These are phyloP conservation scores for Cepphus grylle DNA, from an alignment of 2,113 vertebrate genomes.

Conservation along the genomic window DNA sequence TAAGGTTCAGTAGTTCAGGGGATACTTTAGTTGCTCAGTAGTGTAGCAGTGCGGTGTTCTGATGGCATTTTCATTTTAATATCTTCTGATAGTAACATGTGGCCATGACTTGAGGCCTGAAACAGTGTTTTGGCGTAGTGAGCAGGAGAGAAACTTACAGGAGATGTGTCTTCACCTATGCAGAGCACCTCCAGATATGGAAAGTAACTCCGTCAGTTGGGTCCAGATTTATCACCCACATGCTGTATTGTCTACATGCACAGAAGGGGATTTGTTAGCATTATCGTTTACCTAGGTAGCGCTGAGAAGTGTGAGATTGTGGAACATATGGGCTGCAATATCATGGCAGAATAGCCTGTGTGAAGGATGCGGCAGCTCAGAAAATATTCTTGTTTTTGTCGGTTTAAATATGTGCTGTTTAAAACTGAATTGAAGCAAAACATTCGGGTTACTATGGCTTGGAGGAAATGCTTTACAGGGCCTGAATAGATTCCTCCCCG, in stretches of 20 bases:
- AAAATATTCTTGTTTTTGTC: conserved; percentile 32
- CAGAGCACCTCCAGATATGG: background rate
- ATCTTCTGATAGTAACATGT: background rate
- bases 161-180: background rate
- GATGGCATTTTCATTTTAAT: background rate
- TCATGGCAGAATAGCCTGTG: background rate
- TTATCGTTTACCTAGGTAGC: background rate
- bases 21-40: background rate
- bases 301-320: conserved; percentile 42
- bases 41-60: background rate
- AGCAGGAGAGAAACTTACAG: background rate
- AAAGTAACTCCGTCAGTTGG: background rate
- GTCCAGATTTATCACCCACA: background rate
- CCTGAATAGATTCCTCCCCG: background rate
- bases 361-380: conserved; percentile 18
- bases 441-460: background rate
- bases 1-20: background rate
- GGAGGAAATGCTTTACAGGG: background rate
- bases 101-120: background rate
- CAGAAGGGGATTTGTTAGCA: conserved; percentile 39
- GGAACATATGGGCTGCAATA: conserved; percentile 69
- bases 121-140: background rate
- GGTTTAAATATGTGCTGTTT: conserved; percentile 9
- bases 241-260: background rate
- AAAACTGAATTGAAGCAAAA: conserved; percentile 29